Base-by-base conservation (phyloP, 2,113 vertebrate species). In the Forbesichthys agassizii region DNA sequence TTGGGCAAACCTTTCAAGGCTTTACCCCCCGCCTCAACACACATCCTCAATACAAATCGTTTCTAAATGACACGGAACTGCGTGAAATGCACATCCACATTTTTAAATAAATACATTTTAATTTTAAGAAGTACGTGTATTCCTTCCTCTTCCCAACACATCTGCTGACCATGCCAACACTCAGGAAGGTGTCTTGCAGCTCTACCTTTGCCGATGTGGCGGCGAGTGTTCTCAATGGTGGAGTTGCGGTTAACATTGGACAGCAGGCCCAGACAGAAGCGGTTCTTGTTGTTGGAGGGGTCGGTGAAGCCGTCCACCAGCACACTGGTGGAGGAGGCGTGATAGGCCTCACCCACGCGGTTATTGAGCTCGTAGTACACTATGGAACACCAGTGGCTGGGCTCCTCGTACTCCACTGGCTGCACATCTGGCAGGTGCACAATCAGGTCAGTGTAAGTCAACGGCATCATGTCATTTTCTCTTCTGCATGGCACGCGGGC, bases 311-410 rank as follows among this genome's bases (percentile, higher is more conserved):
- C 97, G 65, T 99, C 97, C 14, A 98, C 96, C 48, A 99, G 92
- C 63, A 98, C 95, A n/a, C 95, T 97, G 72, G 96, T 98, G 14
- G 96, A 98, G 61, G 96, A 98, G 18, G 97, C 97, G 11, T 97
- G 96, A 83, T 98, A 98, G 65, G 96, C 96, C 77, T 98, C 97
- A 7, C 96, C 97, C 20, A 98, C 97, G 16, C 96, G 94, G 71
- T 98, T 97, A 77, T 98, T 98, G 78, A 98, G 91, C 84, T 98
- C 97, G 4, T 99, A 99, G 91, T 98, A 98, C 73, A 99, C 96
- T 69, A 98, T 99, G n/a, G 96, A 97, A 92, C 97, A 98, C 97
- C 97, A 98, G 88, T 98, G 95, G 74, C 95, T 96, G 47, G 97
- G 96, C 62, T 99, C 96, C 77, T 98, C 95, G 51, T 98, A 97